Conservation (phyloP, 2,113 vertebrate genomes). For the Corythornis madagascariensis region DNA sequence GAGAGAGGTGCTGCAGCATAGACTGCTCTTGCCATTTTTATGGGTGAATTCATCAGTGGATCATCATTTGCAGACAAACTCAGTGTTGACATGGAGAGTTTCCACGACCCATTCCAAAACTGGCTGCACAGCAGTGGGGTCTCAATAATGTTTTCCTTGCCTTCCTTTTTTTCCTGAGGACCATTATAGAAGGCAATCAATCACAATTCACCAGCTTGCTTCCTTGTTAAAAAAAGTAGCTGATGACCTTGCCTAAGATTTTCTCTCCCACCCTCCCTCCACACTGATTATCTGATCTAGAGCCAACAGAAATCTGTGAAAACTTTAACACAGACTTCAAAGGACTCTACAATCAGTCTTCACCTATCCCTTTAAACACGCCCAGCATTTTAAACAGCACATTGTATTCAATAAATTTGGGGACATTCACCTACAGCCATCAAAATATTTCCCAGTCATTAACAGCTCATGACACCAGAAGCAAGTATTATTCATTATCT, state of each 20-base stretch:
- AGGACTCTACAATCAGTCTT: background rate
- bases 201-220: background rate
- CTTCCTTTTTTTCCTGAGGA: background rate
- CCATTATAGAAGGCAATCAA: background rate
- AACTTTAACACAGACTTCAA: background rate
- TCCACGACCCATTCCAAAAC: background rate
- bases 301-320: background rate
- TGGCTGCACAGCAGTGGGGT: background rate
- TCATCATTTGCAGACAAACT: background rate
- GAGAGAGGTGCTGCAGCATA: background rate
- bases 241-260: background rate
- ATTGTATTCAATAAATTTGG: background rate
- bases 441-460: background rate
- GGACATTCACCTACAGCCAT: fast-evolving
- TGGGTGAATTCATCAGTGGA: background rate
- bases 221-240: background rate
- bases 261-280: background rate
- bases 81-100: background rate
- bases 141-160: background rate
- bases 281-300: background rate
- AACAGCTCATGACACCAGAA: background rate
- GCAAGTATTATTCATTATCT: background rate
- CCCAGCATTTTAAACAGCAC: background rate
- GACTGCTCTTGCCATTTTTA: conserved; percentile 15
- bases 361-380: background rate